Evolutionary conservation across 2,113 vertebrate genomes (phyloP).

Genomic region (Nerophis ophidion): DNA sequence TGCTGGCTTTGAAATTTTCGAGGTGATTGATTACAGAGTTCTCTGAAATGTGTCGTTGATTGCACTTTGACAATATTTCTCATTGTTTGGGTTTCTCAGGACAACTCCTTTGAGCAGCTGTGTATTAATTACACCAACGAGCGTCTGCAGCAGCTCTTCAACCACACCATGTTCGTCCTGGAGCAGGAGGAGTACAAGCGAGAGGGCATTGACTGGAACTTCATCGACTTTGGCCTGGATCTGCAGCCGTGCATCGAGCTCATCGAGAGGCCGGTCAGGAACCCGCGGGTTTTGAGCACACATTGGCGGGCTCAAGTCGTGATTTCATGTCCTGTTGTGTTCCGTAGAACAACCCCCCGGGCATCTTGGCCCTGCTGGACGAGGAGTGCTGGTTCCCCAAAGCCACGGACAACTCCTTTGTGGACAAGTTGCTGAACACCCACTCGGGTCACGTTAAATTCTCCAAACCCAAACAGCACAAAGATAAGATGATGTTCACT

Average conservation of each 20-base stretch:
- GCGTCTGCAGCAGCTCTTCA: slow-evolving; percentile 97
- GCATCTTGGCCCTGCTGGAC: slow-evolving; percentile 89
- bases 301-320: neutral
- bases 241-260: slow-evolving; percentile 95
- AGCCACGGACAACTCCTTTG: slow-evolving; percentile 87
- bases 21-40: slow-evolving; percentile 62
- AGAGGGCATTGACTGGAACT: slow-evolving; percentile 94
- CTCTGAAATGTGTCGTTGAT: too few species aligned
- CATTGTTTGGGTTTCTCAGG: slow-evolving; percentile 55
- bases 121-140: slow-evolving; percentile 99
- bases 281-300: neutral
- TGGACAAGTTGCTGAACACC: slow-evolving; percentile 85
- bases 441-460: slow-evolving; percentile 88
- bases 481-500: slow-evolving; percentile 88
- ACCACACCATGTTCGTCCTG: slow-evolving; percentile 97
- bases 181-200: slow-evolving; percentile 96
- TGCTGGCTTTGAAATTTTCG: slow-evolving; percentile 96
- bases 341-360: slow-evolving; percentile 88
- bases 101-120: slow-evolving; percentile 96
- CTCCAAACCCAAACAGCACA: slow-evolving; percentile 89
- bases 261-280: slow-evolving; percentile 77
- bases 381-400: slow-evolving; percentile 99
- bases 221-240: slow-evolving; percentile 95
- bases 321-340: neutral
- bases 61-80: neutral